phyloP scores from a whole-genome alignment of 2,113 vertebrate species.

The Recurvirostra avosetta region DNA sequence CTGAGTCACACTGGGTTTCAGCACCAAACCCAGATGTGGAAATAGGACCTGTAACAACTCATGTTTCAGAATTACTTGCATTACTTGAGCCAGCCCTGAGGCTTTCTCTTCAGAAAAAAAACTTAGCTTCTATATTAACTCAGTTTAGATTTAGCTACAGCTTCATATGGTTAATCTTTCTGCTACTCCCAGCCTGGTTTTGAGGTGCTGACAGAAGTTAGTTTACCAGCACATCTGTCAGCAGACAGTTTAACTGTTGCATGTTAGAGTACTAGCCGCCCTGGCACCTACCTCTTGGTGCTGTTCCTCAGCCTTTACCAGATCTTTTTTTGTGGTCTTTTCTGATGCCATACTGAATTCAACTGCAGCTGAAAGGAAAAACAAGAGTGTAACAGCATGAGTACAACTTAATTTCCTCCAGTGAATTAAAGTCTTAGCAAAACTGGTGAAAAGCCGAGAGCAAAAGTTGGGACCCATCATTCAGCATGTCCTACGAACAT shows the following conservation, averaged over 20 bases:
- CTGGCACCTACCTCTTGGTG: conserved; percentile 32
- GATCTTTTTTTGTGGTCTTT: not conserved
- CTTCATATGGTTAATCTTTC: not conserved
- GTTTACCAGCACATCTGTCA: not conserved
- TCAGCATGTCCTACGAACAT: not conserved
- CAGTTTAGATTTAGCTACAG: not conserved
- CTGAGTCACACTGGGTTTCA: not conserved
- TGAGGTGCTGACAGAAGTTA: not conserved
- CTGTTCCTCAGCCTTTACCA: conserved; percentile 24
- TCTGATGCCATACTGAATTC: conserved; percentile 28
- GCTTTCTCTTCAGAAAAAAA: not conserved
- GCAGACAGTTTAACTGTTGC: not conserved
- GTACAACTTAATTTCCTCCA: not conserved
- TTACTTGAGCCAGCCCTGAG: not conserved
- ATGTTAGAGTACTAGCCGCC: not conserved
- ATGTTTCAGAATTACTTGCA: not conserved
- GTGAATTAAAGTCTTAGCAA: not conserved
- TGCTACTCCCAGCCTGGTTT: not conserved
- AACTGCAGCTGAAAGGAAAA: conserved; percentile 17
- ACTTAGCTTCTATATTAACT: not conserved
- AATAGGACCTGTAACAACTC: not conserved
- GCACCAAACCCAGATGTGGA: not conserved
- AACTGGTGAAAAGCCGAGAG: not conserved
- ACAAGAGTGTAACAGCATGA: not conserved
- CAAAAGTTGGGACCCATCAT: not conserved